Conservation (phyloP, 1,140 invertebrate genomes). For the Anthonomus grandis region DNA sequence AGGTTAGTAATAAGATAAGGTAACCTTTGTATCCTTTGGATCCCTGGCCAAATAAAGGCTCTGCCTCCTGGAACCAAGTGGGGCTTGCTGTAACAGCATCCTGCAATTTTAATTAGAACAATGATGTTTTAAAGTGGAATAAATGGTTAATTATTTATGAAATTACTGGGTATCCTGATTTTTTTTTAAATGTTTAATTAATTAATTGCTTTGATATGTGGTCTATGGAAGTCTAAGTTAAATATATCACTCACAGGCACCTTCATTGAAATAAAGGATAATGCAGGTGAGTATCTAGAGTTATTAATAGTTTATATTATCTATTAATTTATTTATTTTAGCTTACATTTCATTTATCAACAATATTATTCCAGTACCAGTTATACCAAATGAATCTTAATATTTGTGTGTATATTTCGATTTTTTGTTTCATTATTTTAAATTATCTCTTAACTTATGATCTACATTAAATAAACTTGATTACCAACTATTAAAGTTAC, state of each 20-base stretch:
- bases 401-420: no score
- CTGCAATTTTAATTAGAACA: slow-evolving; percentile 17
- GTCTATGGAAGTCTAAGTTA: not conserved
- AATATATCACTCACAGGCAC: not conserved
- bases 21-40: slow-evolving; percentile 94
- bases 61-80: slow-evolving; percentile 89
- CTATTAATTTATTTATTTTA: no score
- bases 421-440: no score
- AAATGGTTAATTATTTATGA: not conserved
- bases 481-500: no score
- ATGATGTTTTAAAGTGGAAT: not conserved
- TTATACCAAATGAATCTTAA: no score
- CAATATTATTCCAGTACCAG: no score
- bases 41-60: slow-evolving; percentile 93
- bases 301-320: no score
- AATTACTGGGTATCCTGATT: not conserved
- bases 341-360: no score
- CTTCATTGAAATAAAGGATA: not conserved
- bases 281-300: not conserved
- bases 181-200: not conserved
- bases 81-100: slow-evolving; percentile 90
- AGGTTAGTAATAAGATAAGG: no score
- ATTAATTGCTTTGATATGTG: not conserved
- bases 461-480: no score
- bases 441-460: no score